Conservation (phyloP, 2,797 vertebrate genomes). For the Mallotus villosus region DNA sequence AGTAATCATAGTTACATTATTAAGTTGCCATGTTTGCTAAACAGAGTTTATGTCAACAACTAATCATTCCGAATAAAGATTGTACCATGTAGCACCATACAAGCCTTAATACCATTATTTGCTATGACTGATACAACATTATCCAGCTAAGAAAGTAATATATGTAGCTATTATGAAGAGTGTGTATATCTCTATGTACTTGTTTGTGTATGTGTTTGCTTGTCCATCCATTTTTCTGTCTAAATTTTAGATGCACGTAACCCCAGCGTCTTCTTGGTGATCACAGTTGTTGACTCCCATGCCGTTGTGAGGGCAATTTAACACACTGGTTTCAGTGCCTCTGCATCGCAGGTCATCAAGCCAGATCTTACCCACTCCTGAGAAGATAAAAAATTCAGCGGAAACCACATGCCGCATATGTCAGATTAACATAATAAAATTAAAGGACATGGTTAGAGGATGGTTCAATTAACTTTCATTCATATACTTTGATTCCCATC, state of each 20-base stretch:
- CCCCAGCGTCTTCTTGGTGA: slow-evolving; percentile 79
- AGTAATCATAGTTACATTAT: too few relatives aligned
- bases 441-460: not conserved
- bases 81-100: too few relatives aligned
- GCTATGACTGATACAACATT: too few relatives aligned
- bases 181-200: not conserved
- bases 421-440: not conserved
- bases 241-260: slow-evolving; percentile 68
- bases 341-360: slow-evolving; percentile 78
- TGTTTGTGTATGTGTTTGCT: not conserved
- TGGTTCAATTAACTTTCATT: not conserved
- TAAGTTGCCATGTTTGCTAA: too few relatives aligned
- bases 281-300: slow-evolving; percentile 77
- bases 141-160: too few relatives aligned
- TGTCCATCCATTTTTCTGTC: not conserved
- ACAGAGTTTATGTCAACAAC: too few relatives aligned
- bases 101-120: too few relatives aligned
- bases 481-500: not conserved
- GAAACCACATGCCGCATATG: not conserved
- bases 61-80: too few relatives aligned
- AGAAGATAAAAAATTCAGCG: not conserved
- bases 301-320: slow-evolving; percentile 46
- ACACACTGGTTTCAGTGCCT: slow-evolving; percentile 68
- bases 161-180: too few relatives aligned
- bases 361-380: slow-evolving; percentile 82